Conservation (phyloP, 2,888 invertebrate species). For the Adela reaumurella region DNA sequence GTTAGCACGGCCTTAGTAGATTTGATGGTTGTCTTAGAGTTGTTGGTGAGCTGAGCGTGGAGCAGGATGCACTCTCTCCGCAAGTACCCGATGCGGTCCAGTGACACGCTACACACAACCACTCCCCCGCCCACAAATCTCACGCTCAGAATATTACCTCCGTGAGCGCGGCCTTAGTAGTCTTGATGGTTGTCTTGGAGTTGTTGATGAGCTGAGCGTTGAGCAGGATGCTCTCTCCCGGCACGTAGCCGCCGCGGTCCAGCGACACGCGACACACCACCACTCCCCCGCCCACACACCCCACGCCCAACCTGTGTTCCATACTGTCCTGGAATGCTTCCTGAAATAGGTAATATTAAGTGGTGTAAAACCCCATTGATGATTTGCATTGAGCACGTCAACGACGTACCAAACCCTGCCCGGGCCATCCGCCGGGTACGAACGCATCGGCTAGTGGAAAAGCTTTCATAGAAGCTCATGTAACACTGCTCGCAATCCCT, state of each 20-base stretch:
- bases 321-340: conserved; percentile 84
- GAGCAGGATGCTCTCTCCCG: conserved; percentile 87
- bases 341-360: too few species aligned
- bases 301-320: conserved; percentile 85
- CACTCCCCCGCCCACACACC: conserved; percentile 83
- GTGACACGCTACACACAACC: conserved; percentile 78
- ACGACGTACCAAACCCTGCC: too few species aligned
- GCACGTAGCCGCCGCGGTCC: conserved; percentile 91
- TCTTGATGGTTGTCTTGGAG: conserved; percentile 80
- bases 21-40: conserved; percentile 80
- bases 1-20: conserved; percentile 82
- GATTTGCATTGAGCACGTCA: too few species aligned
- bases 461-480: too few species aligned
- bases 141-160: conserved; percentile 83
- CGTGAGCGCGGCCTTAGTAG: conserved; percentile 80
- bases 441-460: too few species aligned
- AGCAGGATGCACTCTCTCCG: conserved; percentile 90
- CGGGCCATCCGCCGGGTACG: too few species aligned
- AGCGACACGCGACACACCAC: conserved; percentile 82
- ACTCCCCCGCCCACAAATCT: conserved; percentile 86
- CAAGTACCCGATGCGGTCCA: conserved; percentile 92
- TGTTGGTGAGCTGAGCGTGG: conserved; percentile 79
- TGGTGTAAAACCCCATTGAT: too few species aligned
- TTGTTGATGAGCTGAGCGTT: conserved; percentile 82
- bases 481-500: too few species aligned